A percentile compares a stretch with the other conserved stretches of the same genome.
These are phyloP conservation scores for Harpalus rufipes DNA, from an alignment of 2,888 invertebrate species.

Conservation along the genomic window DNA sequence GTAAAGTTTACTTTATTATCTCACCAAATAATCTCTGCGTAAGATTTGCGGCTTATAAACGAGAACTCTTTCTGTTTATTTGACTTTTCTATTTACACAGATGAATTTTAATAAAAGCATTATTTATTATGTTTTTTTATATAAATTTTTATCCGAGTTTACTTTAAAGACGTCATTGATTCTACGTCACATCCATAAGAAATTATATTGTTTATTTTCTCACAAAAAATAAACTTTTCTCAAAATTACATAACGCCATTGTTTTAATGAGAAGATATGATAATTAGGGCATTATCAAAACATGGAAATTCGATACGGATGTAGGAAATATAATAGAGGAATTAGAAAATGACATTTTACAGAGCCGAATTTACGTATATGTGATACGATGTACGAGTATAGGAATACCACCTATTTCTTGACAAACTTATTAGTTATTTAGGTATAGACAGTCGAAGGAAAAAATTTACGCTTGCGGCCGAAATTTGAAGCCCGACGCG, in stretches of 20 bases:
- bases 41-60: slow-evolving; percentile 32
- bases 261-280: neutral
- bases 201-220: neutral
- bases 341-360: slow-evolving; percentile 20
- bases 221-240: slow-evolving; percentile 23
- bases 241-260: neutral
- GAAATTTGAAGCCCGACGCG: no score
- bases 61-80: slow-evolving; percentile 38
- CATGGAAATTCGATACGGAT: slow-evolving; percentile 14
- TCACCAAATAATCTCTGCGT: slow-evolving; percentile 33
- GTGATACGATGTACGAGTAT: neutral
- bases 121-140: slow-evolving; percentile 34
- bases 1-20: slow-evolving; percentile 51
- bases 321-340: neutral
- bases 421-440: no score
- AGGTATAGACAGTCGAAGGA: no score
- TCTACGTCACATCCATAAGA: slow-evolving; percentile 11
- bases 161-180: neutral
- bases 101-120: slow-evolving; percentile 22
- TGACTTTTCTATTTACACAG: slow-evolving; percentile 35
- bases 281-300: slow-evolving; percentile 18
- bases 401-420: no score
- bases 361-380: neutral
- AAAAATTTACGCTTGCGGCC: no score
- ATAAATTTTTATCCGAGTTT: slow-evolving; percentile 1